Evolutionary conservation across 2,113 vertebrate genomes (phyloP).

Genomic region (Indri indri): DNA sequence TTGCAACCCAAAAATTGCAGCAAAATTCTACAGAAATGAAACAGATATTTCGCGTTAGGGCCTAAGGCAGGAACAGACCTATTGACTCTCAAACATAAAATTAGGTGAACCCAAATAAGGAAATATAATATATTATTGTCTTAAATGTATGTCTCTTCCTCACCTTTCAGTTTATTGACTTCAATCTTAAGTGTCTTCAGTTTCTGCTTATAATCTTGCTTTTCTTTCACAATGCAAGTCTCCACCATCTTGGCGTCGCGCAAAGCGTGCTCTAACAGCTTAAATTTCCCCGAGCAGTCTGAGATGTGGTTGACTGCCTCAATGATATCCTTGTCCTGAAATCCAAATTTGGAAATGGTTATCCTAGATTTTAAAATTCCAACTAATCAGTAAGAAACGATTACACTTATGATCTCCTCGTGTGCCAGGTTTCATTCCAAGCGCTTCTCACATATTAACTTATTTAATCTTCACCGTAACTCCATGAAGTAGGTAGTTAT

Average conservation of each 20-base stretch:
- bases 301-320: conserved; percentile 87
- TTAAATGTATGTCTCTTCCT: background rate
- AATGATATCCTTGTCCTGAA: conserved; percentile 89
- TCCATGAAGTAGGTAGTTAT: background rate
- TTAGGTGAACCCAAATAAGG: background rate
- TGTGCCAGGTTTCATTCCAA: background rate
- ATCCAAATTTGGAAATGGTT: background rate
- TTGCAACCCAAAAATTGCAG: background rate
- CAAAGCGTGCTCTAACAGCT: conserved; percentile 81
- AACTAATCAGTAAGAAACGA: background rate
- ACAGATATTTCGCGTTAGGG: background rate
- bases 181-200: conserved; percentile 83
- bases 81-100: background rate
- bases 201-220: conserved; percentile 83
- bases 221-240: conserved; percentile 83
- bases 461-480: background rate
- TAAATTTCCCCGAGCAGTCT: conserved; percentile 86
- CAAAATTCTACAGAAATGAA: background rate
- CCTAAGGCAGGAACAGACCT: background rate
- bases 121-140: background rate
- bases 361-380: background rate
- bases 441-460: background rate
- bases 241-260: conserved; percentile 80
- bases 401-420: rapidly evolving
- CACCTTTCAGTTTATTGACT: conserved; percentile 87